Evolutionary conservation across 2,888 invertebrate genomes (phyloP).

Genomic region (Dryobotodes eremita): DNA sequence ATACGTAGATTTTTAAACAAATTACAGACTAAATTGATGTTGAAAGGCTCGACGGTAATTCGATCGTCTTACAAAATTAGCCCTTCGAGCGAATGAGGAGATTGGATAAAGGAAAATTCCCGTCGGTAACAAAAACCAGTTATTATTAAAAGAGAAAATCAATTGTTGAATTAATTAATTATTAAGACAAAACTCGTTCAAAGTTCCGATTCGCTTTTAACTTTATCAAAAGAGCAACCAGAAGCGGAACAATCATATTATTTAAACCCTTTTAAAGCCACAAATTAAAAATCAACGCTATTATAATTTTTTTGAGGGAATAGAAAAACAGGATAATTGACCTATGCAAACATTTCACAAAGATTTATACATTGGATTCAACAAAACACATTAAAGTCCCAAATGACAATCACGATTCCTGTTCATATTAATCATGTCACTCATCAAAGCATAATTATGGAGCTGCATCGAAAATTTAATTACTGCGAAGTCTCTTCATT

Average conservation of each 20-base stretch:
- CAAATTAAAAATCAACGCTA: background rate
- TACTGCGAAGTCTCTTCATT: constrained; percentile 27
- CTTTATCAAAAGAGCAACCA: constrained; percentile 9
- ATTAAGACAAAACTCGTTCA: constrained; percentile 45
- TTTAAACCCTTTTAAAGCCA: background rate
- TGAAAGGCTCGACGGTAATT: constrained; percentile 77
- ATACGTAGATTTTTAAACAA: constrained; percentile 73
- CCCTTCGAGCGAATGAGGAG: constrained; percentile 74
- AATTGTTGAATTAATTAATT: constrained; percentile 65
- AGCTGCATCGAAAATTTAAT: constrained; percentile 30
- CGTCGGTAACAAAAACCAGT: constrained; percentile 59
- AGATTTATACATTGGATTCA: background rate
- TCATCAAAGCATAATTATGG: constrained; percentile 20
- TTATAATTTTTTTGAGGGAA: background rate
- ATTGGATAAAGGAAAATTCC: constrained; percentile 73
- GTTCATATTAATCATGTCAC: constrained; percentile 9
- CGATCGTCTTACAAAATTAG: constrained; percentile 78
- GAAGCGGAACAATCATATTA: background rate
- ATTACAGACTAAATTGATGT: constrained; percentile 72
- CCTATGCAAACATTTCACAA: background rate
- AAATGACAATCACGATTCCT: too few species aligned
- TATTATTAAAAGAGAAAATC: constrained; percentile 58
- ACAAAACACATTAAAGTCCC: background rate
- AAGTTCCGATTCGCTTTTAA: constrained; percentile 39
- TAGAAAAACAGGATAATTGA: background rate